A percentile compares a stretch with the other conserved stretches of the same genome.
Evolutionary conservation across 2,888 invertebrate genomes (phyloP).

Genomic region (Synanthedon vespiformis): DNA sequence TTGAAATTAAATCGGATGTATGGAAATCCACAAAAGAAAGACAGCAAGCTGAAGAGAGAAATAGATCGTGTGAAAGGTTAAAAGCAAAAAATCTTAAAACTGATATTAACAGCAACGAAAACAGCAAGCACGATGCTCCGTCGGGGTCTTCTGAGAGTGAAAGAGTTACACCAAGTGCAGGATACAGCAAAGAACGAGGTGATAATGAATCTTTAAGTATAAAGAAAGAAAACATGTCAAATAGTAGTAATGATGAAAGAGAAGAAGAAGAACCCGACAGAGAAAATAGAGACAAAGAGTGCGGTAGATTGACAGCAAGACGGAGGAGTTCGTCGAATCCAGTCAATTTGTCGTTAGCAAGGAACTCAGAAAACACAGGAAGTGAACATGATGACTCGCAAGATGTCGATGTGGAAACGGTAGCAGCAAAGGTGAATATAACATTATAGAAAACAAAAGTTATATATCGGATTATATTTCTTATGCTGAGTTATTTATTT

Average conservation of each 20-base stretch:
- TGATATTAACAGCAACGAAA: constrained; percentile 65
- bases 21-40: constrained; percentile 73
- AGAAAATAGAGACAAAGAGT: constrained; percentile 64
- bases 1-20: constrained; percentile 88
- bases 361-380: constrained; percentile 68
- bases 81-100: constrained; percentile 59
- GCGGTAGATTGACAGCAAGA: constrained; percentile 66
- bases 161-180: constrained; percentile 53
- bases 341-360: constrained; percentile 80
- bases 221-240: constrained; percentile 67
- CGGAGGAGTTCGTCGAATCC: constrained; percentile 84
- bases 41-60: constrained; percentile 61
- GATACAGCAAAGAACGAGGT: constrained; percentile 58
- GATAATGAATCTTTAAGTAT: constrained; percentile 57
- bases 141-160: constrained; percentile 66
- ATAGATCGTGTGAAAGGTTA: constrained; percentile 60
- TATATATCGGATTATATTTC: neutral
- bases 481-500: no score
- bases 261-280: constrained; percentile 62
- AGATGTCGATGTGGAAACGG: constrained; percentile 66
- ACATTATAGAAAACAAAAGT: neutral
- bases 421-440: constrained; percentile 56
- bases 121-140: constrained; percentile 64
- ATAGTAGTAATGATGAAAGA: constrained; percentile 64
- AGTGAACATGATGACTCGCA: constrained; percentile 69